Percentiles rank a stretch among this genome's conserved stretches.
These are phyloP conservation scores for Netelia virgata DNA, from an alignment of 2,888 invertebrate genomes.

Conservation along the genomic window DNA sequence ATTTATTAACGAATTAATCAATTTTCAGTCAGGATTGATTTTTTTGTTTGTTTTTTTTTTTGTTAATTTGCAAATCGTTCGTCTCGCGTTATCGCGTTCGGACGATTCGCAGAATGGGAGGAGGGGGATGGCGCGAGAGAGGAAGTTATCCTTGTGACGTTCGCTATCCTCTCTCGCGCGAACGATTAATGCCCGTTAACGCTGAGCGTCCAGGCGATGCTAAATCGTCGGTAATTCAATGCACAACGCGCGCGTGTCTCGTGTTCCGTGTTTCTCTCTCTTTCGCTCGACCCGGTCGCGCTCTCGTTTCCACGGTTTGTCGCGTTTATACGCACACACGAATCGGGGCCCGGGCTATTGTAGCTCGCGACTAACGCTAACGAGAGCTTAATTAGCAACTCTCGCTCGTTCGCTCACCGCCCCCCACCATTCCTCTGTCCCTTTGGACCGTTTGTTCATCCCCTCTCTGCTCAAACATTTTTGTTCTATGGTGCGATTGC, in stretches of 20 bases:
- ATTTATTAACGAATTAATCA: slow-evolving; percentile 10
- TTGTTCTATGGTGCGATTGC: slow-evolving; percentile 18
- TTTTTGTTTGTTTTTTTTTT: neutral
- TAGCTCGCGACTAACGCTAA: slow-evolving; percentile 74
- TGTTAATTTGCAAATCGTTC: neutral
- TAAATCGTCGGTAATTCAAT: slow-evolving; percentile 77
- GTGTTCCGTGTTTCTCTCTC: slow-evolving; percentile 40
- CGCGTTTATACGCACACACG: slow-evolving; percentile 69
- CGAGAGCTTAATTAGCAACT: slow-evolving; percentile 77
- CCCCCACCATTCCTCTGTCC: neutral
- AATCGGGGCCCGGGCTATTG: slow-evolving; percentile 66
- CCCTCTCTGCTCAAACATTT: neutral
- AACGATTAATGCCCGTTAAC: slow-evolving; percentile 67
- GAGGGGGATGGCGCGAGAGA: slow-evolving; percentile 47
- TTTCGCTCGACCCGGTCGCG: slow-evolving; percentile 41
- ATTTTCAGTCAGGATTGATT: slow-evolving; percentile 4
- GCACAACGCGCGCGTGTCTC: slow-evolving; percentile 62
- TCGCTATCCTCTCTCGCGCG: slow-evolving; percentile 18
- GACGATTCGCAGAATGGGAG: slow-evolving; percentile 34
- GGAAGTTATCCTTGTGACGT: slow-evolving; percentile 8
- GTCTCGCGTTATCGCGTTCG: slow-evolving; percentile 18
- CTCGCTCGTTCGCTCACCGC: slow-evolving; percentile 37
- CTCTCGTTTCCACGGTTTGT: slow-evolving; percentile 74
- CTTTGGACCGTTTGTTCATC: neutral
- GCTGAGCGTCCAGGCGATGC: slow-evolving; percentile 63